Conservation (phyloP, 2,113 vertebrate genomes). For the Formicarius rufipectus region DNA sequence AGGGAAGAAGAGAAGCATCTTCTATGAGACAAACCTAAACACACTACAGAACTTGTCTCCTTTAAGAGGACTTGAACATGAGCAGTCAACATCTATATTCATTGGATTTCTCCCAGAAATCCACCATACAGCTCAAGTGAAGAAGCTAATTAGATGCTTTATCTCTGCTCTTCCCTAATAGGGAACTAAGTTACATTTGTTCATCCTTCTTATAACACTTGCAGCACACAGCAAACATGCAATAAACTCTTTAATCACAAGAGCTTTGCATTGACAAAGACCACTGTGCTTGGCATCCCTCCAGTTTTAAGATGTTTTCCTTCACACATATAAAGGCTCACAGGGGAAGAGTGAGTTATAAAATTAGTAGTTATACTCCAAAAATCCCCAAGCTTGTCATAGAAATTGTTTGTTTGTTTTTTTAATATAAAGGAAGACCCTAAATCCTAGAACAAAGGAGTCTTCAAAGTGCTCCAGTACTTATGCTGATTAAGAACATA, state of each 20-base stretch:
- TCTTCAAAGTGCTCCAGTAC: neutral
- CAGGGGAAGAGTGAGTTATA: neutral
- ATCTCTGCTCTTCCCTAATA: neutral
- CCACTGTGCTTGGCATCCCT: neutral
- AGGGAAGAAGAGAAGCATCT: neutral
- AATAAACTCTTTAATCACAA: neutral
- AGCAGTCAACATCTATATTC: neutral
- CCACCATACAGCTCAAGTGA: neutral
- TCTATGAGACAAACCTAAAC: neutral
- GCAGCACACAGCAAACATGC: neutral
- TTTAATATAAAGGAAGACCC: conserved; percentile 1
- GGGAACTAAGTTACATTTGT: neutral
- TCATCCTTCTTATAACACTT: neutral
- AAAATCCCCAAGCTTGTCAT: neutral
- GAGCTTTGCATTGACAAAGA: neutral
- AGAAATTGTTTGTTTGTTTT: neutral
- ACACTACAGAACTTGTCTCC: neutral
- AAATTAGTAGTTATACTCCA: neutral
- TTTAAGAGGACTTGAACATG: neutral
- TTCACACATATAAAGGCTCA: neutral
- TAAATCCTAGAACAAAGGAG: neutral
- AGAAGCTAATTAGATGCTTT: no score
- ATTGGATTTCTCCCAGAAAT: conserved; percentile 9
- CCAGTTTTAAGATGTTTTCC: neutral
- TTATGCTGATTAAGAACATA: conserved; percentile 21